These are phyloP conservation scores for Sarcophaga variegata DNA, from an alignment of 2,888 invertebrate species.

Conservation along the genomic window DNA sequence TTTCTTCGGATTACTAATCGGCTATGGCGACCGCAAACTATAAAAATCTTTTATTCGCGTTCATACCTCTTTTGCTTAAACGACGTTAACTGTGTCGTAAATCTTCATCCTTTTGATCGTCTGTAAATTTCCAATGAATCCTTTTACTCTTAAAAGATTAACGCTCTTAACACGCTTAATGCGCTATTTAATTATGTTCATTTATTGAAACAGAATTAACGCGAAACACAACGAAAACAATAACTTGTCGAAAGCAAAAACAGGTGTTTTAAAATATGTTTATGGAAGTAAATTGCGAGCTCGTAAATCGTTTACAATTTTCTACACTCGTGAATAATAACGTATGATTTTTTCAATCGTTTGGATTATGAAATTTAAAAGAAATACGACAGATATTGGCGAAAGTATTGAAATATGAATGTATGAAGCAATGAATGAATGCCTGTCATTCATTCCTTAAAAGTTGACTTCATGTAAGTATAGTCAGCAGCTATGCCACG, in stretches of 20 bases:
- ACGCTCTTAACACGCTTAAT: background rate
- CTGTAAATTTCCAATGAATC: slow-evolving; percentile 56
- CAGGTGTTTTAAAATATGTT: background rate
- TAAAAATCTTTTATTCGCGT: slow-evolving; percentile 15
- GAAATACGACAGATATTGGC: no score
- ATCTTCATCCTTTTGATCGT: slow-evolving; percentile 23
- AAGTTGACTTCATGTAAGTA: no score
- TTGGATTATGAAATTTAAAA: no score
- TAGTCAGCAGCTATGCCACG: no score
- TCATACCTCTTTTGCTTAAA: background rate
- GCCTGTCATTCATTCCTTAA: no score
- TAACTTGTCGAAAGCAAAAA: background rate
- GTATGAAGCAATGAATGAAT: no score
- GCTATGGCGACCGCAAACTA: slow-evolving; percentile 61
- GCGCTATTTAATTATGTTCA: slow-evolving; percentile 9
- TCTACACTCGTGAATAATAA: no score
- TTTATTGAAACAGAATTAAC: slow-evolving; percentile 27
- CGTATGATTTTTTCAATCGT: no score
- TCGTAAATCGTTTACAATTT: no score
- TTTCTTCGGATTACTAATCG: slow-evolving; percentile 27
- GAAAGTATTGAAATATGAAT: no score
- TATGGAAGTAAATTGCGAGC: no score
- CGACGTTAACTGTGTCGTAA: background rate
- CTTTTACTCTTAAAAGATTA: slow-evolving; percentile 42
- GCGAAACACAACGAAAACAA: background rate